phyloP scores from a whole-genome alignment of 2,113 vertebrate species.

The Archocentrus centrarchus region DNA sequence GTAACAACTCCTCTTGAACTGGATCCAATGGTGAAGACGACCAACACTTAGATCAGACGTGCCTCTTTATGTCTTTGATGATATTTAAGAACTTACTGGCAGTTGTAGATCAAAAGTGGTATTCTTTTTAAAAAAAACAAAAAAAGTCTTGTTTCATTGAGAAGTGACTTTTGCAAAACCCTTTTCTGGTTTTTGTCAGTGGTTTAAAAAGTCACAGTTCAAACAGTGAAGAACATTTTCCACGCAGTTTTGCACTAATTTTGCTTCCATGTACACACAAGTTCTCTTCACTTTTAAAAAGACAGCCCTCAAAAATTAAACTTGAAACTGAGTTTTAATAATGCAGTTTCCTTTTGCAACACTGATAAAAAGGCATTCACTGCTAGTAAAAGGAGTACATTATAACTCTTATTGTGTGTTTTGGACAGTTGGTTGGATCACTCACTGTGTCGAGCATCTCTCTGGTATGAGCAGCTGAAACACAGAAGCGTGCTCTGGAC shows the following conservation, averaged over 20 bases:
- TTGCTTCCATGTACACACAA: background rate
- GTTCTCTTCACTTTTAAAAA: background rate
- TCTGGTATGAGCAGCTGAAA: constrained; percentile 94
- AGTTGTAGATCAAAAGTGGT: background rate
- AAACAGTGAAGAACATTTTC: background rate
- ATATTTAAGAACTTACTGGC: constrained; percentile 8
- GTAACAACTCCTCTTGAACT: constrained; percentile 4
- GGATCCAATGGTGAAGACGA: background rate
- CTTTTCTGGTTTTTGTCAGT: background rate
- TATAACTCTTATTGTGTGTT: background rate
- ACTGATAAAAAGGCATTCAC: background rate
- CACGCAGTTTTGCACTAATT: background rate
- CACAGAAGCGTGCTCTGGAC: constrained; percentile 95
- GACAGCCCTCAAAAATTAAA: background rate
- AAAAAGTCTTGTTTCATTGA: background rate
- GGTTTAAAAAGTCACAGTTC: background rate
- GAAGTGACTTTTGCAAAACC: background rate
- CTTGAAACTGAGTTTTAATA: too few relatives aligned
- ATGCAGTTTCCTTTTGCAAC: background rate
- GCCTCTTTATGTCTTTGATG: background rate
- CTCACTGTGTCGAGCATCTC: constrained; percentile 94
- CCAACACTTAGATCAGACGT: background rate
- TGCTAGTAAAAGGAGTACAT: background rate
- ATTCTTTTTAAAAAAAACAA: background rate
- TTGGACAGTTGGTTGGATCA: constrained; percentile 9